These are phyloP conservation scores for Chironomus striatipennis DNA, from an alignment of 1,140 invertebrate genomes.

Conservation along the genomic window DNA sequence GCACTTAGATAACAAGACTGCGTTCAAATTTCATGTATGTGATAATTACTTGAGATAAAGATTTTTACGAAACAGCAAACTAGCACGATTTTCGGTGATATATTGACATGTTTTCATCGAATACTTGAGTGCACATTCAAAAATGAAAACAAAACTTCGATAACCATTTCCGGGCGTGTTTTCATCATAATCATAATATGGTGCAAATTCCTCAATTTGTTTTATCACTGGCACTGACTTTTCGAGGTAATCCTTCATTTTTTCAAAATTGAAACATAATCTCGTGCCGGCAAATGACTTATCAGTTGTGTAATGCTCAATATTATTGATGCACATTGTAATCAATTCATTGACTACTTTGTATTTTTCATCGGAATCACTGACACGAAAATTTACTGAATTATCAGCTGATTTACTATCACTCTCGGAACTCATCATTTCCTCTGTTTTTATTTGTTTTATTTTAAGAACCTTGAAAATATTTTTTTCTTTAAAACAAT, in stretches of 20 bases:
- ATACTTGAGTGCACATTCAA: conserved; percentile 60
- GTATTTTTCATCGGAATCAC: not conserved
- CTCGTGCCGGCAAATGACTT: not conserved
- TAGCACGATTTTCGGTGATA: conserved; percentile 58
- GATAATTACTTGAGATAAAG: conserved; percentile 57
- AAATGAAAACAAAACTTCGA: conserved; percentile 65
- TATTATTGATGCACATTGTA: not conserved
- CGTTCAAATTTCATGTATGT: not conserved
- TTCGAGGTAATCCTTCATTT: not conserved
- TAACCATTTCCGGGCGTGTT: conserved; percentile 81
- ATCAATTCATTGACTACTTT: not conserved
- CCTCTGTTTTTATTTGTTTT: not conserved
- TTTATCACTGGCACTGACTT: conserved; percentile 8
- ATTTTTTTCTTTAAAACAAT: not conserved
- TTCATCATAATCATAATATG: conserved; percentile 67
- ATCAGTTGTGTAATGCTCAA: not conserved
- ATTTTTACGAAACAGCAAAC: conserved; percentile 65
- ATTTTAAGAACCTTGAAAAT: not conserved
- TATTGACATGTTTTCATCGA: conserved; percentile 54
- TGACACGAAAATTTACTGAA: not conserved
- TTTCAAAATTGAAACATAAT: not conserved
- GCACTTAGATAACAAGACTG: not conserved
- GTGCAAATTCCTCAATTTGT: conserved; percentile 40
- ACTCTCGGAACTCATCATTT: not conserved
- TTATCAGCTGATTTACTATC: not conserved